phyloP scores from a whole-genome alignment of 2,888 invertebrate species.

The Hemaris fuciformis region DNA sequence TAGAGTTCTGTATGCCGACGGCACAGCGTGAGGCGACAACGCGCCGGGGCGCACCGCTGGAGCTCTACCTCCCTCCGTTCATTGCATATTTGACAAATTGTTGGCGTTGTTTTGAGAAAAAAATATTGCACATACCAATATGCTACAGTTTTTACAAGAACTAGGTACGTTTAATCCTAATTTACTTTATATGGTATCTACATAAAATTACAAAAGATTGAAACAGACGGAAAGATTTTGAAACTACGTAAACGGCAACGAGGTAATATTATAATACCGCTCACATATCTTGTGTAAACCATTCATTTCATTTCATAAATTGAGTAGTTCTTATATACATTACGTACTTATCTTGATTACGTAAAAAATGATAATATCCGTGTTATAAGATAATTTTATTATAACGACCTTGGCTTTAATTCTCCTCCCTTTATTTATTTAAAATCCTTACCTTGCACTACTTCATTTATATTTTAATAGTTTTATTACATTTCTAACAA shows the following conservation, averaged over 20 bases:
- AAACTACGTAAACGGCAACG: too few relatives aligned
- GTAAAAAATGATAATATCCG: too few relatives aligned
- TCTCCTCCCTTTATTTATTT: not conserved
- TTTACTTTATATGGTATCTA: too few relatives aligned
- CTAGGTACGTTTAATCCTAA: too few relatives aligned
- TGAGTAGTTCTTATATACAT: too few relatives aligned
- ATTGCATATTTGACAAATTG: constrained; percentile 61
- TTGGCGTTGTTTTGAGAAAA: constrained; percentile 51
- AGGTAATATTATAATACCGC: too few relatives aligned
- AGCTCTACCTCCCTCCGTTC: constrained; percentile 42
- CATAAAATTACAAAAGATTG: not conserved
- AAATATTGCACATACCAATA: constrained; percentile 47
- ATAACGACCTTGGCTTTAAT: not conserved
- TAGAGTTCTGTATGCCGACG: constrained; percentile 75
- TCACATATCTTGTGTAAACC: too few relatives aligned
- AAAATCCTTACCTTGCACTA: not conserved
- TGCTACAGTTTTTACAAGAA: not conserved
- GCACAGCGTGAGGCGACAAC: constrained; percentile 64
- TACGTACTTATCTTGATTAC: too few relatives aligned
- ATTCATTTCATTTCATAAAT: too few relatives aligned
- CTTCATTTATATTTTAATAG: not conserved
- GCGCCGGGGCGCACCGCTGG: constrained; percentile 49
- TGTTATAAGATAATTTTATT: too few relatives aligned
- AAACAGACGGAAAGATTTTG: too few relatives aligned
- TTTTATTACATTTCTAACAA: not conserved